Evolutionary conservation across 2,888 invertebrate species (phyloP), one percentile per base, ranked within the genome.

Genomic region (Hyalella azteca): DNA sequence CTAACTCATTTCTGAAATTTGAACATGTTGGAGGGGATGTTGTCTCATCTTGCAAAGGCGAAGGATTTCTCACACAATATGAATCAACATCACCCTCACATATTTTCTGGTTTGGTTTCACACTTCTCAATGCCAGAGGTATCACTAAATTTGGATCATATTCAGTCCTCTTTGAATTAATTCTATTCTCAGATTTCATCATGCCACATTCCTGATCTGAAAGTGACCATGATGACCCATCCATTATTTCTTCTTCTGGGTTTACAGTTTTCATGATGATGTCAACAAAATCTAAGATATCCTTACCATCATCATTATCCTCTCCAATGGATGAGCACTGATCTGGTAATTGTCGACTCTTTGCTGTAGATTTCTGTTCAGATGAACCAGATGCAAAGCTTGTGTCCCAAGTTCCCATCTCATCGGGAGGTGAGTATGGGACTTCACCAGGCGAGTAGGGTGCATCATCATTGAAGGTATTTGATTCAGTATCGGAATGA

Each of bases 401-500:
- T n/a, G n/a, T n/a, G n/a, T n/a, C n/a, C n/a, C n/a, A n/a, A n/a
- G n/a, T n/a, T n/a, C n/a, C n/a, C n/a, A 29, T 9, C 7, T 66
- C 66, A 22, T 36, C 66, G n/a, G 11, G 19, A 19, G 26, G 66
- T 29, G 39, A 36, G n/a, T 66, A 66, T 32, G 39, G 66, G 19
- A 19, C 19, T n/a, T 66, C 66, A 5, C 66, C 66, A 22, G 66
- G 66, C 22, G 76, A 76, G 36, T 76, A 76, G 11, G 48, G 76
- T 32, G 29, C 50, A 45, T 50, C 76, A 48, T 19, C 76, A 22
- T 54, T n/a, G n/a, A n/a, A n/a, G n/a, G n/a, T n/a, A n/a, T n/a
- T 22, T 26, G 54, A 54, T 26, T 26, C 26, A 15, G 54, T 1
- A 54, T 54, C 54, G 29, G 5, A 4, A 4, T 49, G 26, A 2